Evolutionary conservation across 2,888 invertebrate genomes (phyloP), one percentile per base, ranked within the genome.

Genomic region (Trichogramma evanescens): DNA sequence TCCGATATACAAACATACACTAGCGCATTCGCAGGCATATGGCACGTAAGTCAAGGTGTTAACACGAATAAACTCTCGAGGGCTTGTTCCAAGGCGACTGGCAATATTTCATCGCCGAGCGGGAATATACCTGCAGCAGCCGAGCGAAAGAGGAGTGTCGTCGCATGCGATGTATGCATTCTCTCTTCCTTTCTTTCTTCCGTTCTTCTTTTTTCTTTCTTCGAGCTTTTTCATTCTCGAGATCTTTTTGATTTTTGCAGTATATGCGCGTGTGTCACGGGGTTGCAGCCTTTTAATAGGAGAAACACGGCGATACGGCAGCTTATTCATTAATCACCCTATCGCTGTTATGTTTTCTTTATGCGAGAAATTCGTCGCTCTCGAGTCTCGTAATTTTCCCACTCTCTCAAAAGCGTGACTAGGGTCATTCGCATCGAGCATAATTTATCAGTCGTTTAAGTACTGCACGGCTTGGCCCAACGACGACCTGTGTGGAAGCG

Each of bases 271-370:
- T 2, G 26, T 26, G 26, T 26, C 26, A 26, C 26, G 26, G 26
- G 26, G 26, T 26, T 26, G 26, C 26, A 26, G 26, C 26, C 26
- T 26, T 26, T 54, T 56, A 50, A 58, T 58, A 45, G 56, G 58
- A 62, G 54, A 46, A 57, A 51, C 53, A 5, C 48, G 61, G 26
- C 26, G 26, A 26, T 26, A 26, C 26, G 26, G 26, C 26, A 26
- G 48, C 52, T 50, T 26, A 43, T 56, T 59, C 59, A 57, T 62
- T 59, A 59, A 59, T 59, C 59, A 59, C 54, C 26, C 26, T 26
- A 26, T 26, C 26, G 26, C 26, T 26, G 26, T 26, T 26, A 2
- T 26, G 26, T 26, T 26, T 26, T 3, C 26, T 26, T 26, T 26
- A 26, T 26, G 26, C 26, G 26, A 26, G 26, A 26, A 26, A 26